These are phyloP conservation scores for Oreochromis mossambicus DNA, from an alignment of 2,797 vertebrate species.

Conservation along the genomic window DNA sequence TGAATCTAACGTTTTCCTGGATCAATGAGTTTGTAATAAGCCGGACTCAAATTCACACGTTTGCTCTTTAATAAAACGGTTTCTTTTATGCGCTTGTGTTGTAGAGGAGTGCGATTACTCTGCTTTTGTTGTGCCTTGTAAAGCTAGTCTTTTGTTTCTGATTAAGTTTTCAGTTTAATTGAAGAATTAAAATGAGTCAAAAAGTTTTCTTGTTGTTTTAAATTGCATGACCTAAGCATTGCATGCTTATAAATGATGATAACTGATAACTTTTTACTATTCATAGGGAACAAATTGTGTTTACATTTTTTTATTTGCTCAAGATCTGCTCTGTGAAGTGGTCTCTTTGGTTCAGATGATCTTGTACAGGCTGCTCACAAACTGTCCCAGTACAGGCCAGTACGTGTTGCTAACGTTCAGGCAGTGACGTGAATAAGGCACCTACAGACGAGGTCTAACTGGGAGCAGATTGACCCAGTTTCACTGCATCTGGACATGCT, in stretches of 20 bases:
- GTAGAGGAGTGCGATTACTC: background rate
- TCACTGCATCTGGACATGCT: background rate
- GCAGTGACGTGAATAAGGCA: background rate
- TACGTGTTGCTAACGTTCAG: background rate
- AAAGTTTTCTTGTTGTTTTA: background rate
- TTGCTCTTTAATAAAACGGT: background rate
- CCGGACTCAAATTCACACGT: background rate
- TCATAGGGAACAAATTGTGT: background rate
- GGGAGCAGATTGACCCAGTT: slow-evolving; percentile 29
- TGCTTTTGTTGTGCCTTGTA: background rate
- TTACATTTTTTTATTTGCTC: background rate
- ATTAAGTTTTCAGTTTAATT: background rate
- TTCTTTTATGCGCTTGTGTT: background rate
- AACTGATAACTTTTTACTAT: background rate
- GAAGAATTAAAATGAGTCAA: background rate
- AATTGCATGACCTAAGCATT: background rate
- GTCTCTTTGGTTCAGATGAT: background rate
- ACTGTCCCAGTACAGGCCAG: background rate
- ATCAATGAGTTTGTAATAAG: background rate
- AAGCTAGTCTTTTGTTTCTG: background rate
- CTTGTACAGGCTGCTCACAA: background rate
- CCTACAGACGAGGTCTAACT: background rate
- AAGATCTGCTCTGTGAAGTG: background rate
- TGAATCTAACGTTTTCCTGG: background rate
- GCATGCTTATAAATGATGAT: background rate